Percentiles rank a stretch among this genome's conserved stretches.
Evolutionary conservation across 2,113 vertebrate species (phyloP).

Genomic region (Toxotes chatareus): DNA sequence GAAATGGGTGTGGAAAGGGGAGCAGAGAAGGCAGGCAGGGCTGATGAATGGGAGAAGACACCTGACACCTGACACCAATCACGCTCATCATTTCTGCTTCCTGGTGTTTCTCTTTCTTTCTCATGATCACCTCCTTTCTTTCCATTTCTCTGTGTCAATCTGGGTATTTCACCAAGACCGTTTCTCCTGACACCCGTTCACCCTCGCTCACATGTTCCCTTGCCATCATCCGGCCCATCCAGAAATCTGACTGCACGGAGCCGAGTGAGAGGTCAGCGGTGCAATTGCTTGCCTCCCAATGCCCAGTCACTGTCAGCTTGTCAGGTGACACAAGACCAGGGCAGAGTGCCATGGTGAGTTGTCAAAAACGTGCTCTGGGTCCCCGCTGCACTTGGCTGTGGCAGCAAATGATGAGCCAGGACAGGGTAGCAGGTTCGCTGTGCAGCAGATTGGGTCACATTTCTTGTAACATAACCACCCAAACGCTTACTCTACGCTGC

Average conservation of each 20-base stretch:
- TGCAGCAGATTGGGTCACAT: conserved; percentile 22
- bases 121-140: background rate
- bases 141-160: background rate
- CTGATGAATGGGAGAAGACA: conserved; percentile 53
- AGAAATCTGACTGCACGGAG: background rate
- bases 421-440: background rate
- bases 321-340: conserved; percentile 47
- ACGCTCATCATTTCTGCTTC: background rate
- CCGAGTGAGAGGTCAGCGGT: conserved; percentile 45
- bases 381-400: conserved; percentile 33
- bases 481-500: background rate
- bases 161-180: background rate
- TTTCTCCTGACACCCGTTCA: background rate
- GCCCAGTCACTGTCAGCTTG: conserved; percentile 50
- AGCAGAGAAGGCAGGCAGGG: background rate
- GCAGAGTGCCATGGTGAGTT: conserved; percentile 55
- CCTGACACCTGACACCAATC: conserved; percentile 17
- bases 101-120: background rate
- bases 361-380: conserved; percentile 41
- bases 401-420: conserved; percentile 25
- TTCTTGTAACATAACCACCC: conserved; percentile 21
- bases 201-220: background rate
- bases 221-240: background rate
- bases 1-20: conserved; percentile 33
- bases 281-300: conserved; percentile 29